Base-by-base conservation (phyloP, 1,140 invertebrate genomes). In the Pseudomyrmex gracilis region DNA sequence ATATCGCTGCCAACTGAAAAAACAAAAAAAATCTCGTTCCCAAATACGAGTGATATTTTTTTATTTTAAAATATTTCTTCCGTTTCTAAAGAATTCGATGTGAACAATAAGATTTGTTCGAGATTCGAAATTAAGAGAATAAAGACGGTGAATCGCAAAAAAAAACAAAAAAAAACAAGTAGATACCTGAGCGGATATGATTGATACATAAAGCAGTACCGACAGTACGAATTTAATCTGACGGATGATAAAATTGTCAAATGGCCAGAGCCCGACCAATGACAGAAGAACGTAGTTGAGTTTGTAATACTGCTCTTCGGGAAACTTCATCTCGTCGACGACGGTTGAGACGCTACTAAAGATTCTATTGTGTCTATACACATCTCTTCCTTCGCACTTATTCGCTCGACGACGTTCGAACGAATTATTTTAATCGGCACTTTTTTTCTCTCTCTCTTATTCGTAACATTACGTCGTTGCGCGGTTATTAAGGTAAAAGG, bases 211-310 rank as follows among this genome's bases (percentile, higher is more conserved):
- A 45, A 77, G 10, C 10, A 67, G 8, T 55, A 57, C 2, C 43
- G 12, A 22, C 22, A 77, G 10, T 53, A 55, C n/a, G 4, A 55
- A 0, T 20, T 53, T 43, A 55, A 67, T 55, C 12, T n/a, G 24
- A 43, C 17, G 66, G 13, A 66, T 20, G 10, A 1, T 43, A 13
- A 9, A 43, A 55, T 45, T 77, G n/a, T 43, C 13, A 2, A 66
- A 45, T 45, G 73, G 47, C 73, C 73, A 77, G 13, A 77, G 61
- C 12, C 73, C 73, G 22, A 77, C n/a, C 22, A 24, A 66, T 67
- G 61, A 66, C 0, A 77, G 13, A n/a, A 77, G 15, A 9, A 55
- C 45, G 34, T 55, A 17, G 15, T 77, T 77, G n/a, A 77, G 12
- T 55, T 9, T 77, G 66, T 77, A 77, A 13, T 67, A 77, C 9